phyloP scores from a whole-genome alignment of 2,797 vertebrate species.

The Balearica regulorum region DNA sequence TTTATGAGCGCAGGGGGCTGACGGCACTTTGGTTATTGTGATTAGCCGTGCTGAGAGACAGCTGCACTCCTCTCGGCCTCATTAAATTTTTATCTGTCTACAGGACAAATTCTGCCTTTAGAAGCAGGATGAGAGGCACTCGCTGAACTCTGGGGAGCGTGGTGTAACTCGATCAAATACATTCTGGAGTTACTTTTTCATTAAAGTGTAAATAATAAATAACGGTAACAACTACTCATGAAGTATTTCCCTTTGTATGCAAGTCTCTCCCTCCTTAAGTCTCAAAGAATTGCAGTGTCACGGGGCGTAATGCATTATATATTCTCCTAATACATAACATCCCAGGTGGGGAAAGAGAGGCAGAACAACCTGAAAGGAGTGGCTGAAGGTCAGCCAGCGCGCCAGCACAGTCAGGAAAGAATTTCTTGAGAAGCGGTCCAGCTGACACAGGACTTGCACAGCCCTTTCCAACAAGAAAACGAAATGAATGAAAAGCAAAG shows the following conservation, averaged over 20 bases:
- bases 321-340: background rate
- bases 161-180: background rate
- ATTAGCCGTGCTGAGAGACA: background rate
- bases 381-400: background rate
- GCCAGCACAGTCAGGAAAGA: background rate
- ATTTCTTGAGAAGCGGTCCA: background rate
- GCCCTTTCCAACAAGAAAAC: background rate
- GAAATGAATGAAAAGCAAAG: background rate
- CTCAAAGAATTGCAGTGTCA: background rate
- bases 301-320: background rate
- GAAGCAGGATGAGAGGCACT: background rate
- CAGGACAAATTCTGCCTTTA: background rate
- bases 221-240: background rate
- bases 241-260: background rate
- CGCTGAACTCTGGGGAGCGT: background rate
- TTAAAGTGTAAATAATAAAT: constrained; percentile 28
- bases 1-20: background rate
- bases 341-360: background rate
- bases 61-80: background rate
- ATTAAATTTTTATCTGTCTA: constrained; percentile 16
- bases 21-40: background rate
- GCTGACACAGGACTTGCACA: background rate
- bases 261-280: background rate
- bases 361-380: background rate
- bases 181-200: background rate